A percentile compares a stretch with the other conserved stretches of the same genome.
Conservation (phyloP, 1,140 invertebrate genomes). For the Apis cerana region DNA sequence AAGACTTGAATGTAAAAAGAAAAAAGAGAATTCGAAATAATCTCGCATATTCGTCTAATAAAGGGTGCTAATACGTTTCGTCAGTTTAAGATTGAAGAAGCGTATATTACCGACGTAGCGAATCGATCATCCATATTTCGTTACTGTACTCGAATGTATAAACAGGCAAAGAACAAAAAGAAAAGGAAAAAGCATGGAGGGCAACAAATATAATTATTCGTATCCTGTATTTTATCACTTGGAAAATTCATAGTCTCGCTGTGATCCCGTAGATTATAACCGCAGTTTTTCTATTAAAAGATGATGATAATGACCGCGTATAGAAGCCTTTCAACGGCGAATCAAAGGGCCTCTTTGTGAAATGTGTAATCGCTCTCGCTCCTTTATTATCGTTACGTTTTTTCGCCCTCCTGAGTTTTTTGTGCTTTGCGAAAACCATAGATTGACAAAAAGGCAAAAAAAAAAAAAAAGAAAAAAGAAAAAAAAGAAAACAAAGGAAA, state of each 20-base stretch:
- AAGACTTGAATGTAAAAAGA: not conserved
- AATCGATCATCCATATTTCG: slow-evolving; percentile 41
- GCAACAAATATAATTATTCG: slow-evolving; percentile 48
- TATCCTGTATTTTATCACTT: slow-evolving; percentile 62
- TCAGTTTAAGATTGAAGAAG: slow-evolving; percentile 32
- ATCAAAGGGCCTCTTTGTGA: slow-evolving; percentile 62
- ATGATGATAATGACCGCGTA: slow-evolving; percentile 55
- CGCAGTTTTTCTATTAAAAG: slow-evolving; percentile 60
- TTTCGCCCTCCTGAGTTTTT: slow-evolving; percentile 46
- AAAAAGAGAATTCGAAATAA: slow-evolving; percentile 19
- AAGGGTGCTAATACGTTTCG: slow-evolving; percentile 44
- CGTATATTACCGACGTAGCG: slow-evolving; percentile 49
- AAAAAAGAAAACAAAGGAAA: no score
- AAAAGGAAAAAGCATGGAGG: slow-evolving; percentile 12
- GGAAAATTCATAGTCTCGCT: slow-evolving; percentile 67
- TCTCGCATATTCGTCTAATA: slow-evolving; percentile 36
- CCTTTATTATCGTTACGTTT: slow-evolving; percentile 47
- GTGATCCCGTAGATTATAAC: slow-evolving; percentile 71
- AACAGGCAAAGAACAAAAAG: slow-evolving; percentile 17
- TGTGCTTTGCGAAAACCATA: slow-evolving; percentile 39
- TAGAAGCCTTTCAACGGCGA: slow-evolving; percentile 49
- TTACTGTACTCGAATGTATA: slow-evolving; percentile 39
- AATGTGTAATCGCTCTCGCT: slow-evolving; percentile 53
- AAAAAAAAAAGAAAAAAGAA: not conserved
- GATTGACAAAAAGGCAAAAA: slow-evolving; percentile 14